phyloP scores from a whole-genome alignment of 1,140 invertebrate genomes.

The Drosophila arawakana region DNA sequence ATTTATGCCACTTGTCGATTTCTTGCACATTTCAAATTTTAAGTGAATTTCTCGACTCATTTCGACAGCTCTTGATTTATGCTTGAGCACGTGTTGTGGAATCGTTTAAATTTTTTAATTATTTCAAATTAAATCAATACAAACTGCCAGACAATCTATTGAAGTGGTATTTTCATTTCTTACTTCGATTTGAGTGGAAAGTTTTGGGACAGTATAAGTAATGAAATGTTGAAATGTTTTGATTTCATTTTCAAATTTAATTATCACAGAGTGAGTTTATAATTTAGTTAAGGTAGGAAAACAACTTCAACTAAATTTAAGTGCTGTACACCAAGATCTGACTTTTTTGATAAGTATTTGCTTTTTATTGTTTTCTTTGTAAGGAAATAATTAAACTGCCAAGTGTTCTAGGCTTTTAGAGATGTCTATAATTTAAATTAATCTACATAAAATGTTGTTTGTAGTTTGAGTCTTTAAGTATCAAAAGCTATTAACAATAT shows the following conservation, averaged over 20 bases:
- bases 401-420: too few relatives aligned
- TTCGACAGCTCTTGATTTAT: slow-evolving; percentile 41
- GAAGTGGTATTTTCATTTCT: background rate
- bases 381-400: too few relatives aligned
- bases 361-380: too few relatives aligned
- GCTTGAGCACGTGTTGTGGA: slow-evolving; percentile 4
- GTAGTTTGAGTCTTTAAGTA: too few relatives aligned
- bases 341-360: too few relatives aligned
- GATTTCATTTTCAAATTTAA: background rate
- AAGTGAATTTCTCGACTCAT: slow-evolving; percentile 45
- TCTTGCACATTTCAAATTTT: slow-evolving; percentile 24
- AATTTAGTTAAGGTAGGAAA: too few relatives aligned
- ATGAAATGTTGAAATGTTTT: background rate
- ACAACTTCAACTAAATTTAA: too few relatives aligned
- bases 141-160: slow-evolving; percentile 2
- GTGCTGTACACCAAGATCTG: too few relatives aligned
- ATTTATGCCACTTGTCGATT: slow-evolving; percentile 36
- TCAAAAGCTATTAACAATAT: too few relatives aligned
- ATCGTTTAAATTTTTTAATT: slow-evolving; percentile 19
- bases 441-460: too few relatives aligned
- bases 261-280: background rate
- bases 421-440: too few relatives aligned
- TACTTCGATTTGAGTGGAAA: background rate
- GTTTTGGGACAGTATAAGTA: too few relatives aligned
- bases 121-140: slow-evolving; percentile 23